phyloP scores from a whole-genome alignment of 23 tunicate species.

The Trididemnum nubilum region DNA sequence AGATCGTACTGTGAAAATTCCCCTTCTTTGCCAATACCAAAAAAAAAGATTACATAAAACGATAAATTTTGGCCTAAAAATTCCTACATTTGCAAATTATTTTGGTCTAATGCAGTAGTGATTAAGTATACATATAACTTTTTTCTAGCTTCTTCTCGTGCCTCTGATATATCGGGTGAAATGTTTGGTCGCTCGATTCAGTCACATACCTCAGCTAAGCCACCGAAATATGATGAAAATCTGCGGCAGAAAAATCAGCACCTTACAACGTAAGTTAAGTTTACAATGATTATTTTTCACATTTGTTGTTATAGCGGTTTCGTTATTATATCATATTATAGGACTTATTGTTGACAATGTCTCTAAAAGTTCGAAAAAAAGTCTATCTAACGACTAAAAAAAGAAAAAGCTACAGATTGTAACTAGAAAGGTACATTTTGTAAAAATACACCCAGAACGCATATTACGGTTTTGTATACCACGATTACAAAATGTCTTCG shows the following conservation, averaged over 20 bases:
- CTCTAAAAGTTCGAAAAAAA: too few relatives aligned
- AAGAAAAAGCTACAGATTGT: too few relatives aligned
- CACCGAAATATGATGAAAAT: background rate
- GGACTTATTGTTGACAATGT: too few relatives aligned
- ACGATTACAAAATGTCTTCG: too few relatives aligned
- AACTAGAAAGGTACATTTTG: too few relatives aligned
- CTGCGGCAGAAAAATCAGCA: background rate
- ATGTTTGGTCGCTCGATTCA: background rate
- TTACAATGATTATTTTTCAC: too few relatives aligned
- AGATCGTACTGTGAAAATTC: background rate
- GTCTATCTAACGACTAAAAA: too few relatives aligned
- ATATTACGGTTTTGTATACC: too few relatives aligned
- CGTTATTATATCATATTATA: too few relatives aligned
- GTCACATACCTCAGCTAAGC: background rate
- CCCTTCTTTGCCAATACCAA: background rate
- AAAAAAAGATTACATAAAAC: background rate
- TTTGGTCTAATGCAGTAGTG: too few relatives aligned
- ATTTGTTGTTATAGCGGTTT: too few relatives aligned
- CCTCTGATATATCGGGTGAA: background rate
- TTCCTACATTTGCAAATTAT: background rate
- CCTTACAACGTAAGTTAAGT: background rate
- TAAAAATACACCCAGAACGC: too few relatives aligned
- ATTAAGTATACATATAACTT: background rate
- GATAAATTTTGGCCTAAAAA: background rate
- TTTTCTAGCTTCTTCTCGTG: constrained; percentile 7